Conservation (phyloP, 2,113 vertebrate species). For the Poeciliopsis retropinna region DNA sequence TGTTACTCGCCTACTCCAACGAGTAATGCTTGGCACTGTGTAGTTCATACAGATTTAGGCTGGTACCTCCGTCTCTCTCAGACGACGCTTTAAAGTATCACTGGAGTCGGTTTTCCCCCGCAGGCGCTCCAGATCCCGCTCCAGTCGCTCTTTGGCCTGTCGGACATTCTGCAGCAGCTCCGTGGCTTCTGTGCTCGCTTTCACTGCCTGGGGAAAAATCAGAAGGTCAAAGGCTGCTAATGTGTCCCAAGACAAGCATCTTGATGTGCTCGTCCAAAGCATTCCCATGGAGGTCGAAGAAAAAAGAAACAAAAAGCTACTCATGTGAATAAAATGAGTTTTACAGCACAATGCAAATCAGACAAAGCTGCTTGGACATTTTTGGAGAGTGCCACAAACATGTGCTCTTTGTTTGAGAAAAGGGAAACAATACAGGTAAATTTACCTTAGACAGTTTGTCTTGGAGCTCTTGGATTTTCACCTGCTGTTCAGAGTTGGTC, state of each 20-base stretch:
- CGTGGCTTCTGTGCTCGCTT: slow-evolving; percentile 96
- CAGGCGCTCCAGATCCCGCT: slow-evolving; percentile 93
- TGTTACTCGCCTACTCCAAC: too few relatives aligned
- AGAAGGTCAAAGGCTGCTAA: slow-evolving; percentile 47
- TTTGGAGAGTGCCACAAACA: neutral
- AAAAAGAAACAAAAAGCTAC: neutral
- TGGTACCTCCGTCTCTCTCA: slow-evolving; percentile 92
- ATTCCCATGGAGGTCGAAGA: neutral
- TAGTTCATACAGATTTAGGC: slow-evolving; percentile 10
- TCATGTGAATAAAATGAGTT: slow-evolving; percentile 10
- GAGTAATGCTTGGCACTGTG: neutral
- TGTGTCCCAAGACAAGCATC: slow-evolving; percentile 39
- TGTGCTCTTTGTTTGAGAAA: neutral
- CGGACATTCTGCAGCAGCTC: slow-evolving; percentile 98
- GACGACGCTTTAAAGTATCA: slow-evolving; percentile 92
- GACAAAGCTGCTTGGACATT: neutral
- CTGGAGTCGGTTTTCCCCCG: slow-evolving; percentile 91
- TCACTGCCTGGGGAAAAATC: slow-evolving; percentile 86
- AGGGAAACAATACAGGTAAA: neutral
- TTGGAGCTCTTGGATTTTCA: slow-evolving; percentile 96
- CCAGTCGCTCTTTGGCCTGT: slow-evolving; percentile 95
- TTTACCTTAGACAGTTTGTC: slow-evolving; percentile 96
- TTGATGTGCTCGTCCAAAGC: slow-evolving; percentile 24
- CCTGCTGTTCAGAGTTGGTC: slow-evolving; percentile 96
- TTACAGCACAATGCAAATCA: neutral